Evolutionary conservation across 2,797 vertebrate genomes (phyloP).

Genomic region (Chiloscyllium punctatum): DNA sequence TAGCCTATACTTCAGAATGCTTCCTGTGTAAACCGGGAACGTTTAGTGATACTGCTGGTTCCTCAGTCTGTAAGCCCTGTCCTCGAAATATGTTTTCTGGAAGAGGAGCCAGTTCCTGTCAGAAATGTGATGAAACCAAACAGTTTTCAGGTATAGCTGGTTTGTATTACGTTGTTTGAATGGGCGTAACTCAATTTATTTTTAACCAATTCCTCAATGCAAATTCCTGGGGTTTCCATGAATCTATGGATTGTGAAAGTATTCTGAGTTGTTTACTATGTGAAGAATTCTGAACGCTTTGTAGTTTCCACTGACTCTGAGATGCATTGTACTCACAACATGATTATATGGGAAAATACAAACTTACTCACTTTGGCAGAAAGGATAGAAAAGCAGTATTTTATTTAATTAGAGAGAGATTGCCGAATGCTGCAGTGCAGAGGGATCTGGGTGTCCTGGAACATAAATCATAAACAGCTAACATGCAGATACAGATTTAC

Average conservation of each 20-base stretch:
- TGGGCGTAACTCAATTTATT: background rate
- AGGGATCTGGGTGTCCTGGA: too few relatives aligned
- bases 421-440: too few relatives aligned
- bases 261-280: background rate
- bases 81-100: conserved; percentile 80
- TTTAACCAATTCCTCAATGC: background rate
- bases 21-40: conserved; percentile 89
- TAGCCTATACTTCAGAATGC: conserved; percentile 91
- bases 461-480: too few relatives aligned
- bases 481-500: too few relatives aligned
- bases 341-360: too few relatives aligned
- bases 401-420: too few relatives aligned
- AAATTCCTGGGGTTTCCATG: background rate
- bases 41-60: conserved; percentile 75
- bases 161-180: background rate
- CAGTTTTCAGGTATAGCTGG: conserved; percentile 75
- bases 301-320: background rate
- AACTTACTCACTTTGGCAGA: too few relatives aligned
- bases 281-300: background rate
- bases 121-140: conserved; percentile 64
- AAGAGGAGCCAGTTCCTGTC: conserved; percentile 83
- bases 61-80: conserved; percentile 74
- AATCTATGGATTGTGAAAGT: background rate
- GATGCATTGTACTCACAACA: background rate
- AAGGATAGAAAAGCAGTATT: too few relatives aligned